A percentile compares a stretch with the other conserved stretches of the same genome.
These are phyloP conservation scores for Neogobius melanostomus DNA, from an alignment of 2,113 vertebrate genomes.

Conservation along the genomic window DNA sequence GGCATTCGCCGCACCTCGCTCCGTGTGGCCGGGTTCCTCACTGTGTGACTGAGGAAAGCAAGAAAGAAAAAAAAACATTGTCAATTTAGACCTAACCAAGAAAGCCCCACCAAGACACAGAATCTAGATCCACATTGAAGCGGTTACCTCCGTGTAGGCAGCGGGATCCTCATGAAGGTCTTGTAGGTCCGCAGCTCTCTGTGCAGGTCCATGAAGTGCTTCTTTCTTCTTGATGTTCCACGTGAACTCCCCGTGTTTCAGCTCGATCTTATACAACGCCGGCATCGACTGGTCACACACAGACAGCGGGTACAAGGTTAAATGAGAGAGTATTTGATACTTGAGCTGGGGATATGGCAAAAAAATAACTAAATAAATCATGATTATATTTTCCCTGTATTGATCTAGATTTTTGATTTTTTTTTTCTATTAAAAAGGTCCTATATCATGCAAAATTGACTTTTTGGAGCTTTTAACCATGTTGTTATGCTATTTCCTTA, in stretches of 20 bases:
- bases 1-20: slow-evolving; percentile 84
- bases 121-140: too few species aligned
- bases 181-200: slow-evolving; percentile 82
- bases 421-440: too few species aligned
- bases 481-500: too few species aligned
- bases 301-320: background rate
- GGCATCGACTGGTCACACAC: slow-evolving; percentile 75
- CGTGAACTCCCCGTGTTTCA: slow-evolving; percentile 91
- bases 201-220: slow-evolving; percentile 95
- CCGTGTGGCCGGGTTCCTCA: slow-evolving; percentile 81
- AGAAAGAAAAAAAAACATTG: background rate
- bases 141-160: slow-evolving; percentile 62
- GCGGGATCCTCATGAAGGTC: slow-evolving; percentile 70
- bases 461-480: too few species aligned
- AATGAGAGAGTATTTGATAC: background rate
- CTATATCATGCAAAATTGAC: too few species aligned
- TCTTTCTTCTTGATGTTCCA: slow-evolving; percentile 96
- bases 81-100: background rate
- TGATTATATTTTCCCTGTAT: too few species aligned
- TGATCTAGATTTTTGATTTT: too few species aligned
- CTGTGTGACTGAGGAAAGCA: slow-evolving; percentile 79
- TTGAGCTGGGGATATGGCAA: too few species aligned
- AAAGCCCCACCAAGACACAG: too few species aligned
- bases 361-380: too few species aligned
- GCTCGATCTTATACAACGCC: slow-evolving; percentile 89